A percentile compares a stretch with the other conserved stretches of the same genome.
phyloP scores from a whole-genome alignment of 2,797 vertebrate species.

The Ciconia nigra region DNA sequence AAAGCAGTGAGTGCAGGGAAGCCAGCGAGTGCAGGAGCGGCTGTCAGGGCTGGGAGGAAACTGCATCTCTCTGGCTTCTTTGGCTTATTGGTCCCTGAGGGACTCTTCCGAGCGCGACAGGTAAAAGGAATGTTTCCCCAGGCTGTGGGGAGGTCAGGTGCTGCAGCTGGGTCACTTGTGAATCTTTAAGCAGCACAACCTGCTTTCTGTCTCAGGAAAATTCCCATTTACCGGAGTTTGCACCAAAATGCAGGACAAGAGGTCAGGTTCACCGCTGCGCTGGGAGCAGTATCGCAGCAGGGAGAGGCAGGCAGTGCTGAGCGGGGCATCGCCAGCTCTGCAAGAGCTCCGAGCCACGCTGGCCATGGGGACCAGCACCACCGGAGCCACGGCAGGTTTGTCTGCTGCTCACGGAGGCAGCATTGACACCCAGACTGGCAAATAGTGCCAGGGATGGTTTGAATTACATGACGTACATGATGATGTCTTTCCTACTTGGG shows the following conservation, averaged over 20 bases:
- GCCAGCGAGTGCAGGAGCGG: neutral
- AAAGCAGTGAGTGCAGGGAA: neutral
- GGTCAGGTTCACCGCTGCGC: neutral
- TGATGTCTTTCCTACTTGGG: rapidly evolving
- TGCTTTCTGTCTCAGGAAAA: neutral
- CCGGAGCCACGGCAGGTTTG: neutral
- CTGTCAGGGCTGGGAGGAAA: neutral
- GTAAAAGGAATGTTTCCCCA: neutral
- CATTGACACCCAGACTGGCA: rapidly evolving
- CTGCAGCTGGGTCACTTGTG: neutral
- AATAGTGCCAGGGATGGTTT: too few species aligned
- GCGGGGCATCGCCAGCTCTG: rapidly evolving
- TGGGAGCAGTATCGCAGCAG: neutral
- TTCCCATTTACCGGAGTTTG: neutral
- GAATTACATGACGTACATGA: rapidly evolving
- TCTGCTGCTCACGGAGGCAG: rapidly evolving
- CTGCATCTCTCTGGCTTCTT: neutral
- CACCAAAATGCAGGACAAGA: neutral
- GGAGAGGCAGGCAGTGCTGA: neutral
- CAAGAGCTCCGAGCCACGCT: rapidly evolving
- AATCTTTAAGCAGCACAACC: neutral
- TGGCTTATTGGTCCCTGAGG: slow-evolving; percentile 38
- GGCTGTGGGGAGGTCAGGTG: neutral
- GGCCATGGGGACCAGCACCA: neutral
- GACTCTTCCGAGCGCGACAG: neutral